phyloP scores from a whole-genome alignment of 1,140 invertebrate genomes.

The Acromyrmex charruanus region DNA sequence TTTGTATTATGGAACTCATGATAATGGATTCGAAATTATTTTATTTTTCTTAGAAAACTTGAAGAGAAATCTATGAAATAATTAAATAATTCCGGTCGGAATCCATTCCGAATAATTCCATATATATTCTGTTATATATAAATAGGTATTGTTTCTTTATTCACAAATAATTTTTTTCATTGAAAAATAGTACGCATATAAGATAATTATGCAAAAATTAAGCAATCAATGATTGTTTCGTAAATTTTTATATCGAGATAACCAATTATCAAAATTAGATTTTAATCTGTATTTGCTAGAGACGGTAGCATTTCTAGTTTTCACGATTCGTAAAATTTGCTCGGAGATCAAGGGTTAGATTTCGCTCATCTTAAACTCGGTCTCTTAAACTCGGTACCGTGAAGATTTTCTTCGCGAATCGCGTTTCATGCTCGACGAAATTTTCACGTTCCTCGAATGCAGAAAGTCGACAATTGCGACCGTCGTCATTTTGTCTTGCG shows the following conservation, averaged over 20 bases:
- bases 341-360: background rate
- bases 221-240: background rate
- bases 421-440: background rate
- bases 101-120: too few species aligned
- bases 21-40: too few species aligned
- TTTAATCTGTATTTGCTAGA: background rate
- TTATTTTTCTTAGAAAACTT: too few species aligned
- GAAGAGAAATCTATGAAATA: too few species aligned
- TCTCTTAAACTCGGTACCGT: background rate
- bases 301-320: background rate
- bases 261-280: background rate
- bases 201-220: background rate
- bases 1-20: too few species aligned
- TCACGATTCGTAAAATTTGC: background rate
- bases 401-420: background rate
- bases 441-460: background rate
- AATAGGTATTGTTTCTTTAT: too few species aligned
- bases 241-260: background rate
- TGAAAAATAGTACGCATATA: background rate
- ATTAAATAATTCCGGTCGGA: too few species aligned
- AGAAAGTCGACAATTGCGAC: background rate
- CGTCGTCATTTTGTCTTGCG: conserved; percentile 29
- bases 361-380: background rate
- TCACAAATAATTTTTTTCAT: too few species aligned
- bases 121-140: too few species aligned